These are phyloP conservation scores for Poecilia picta DNA, from an alignment of 2,797 vertebrate species.

Conservation along the genomic window DNA sequence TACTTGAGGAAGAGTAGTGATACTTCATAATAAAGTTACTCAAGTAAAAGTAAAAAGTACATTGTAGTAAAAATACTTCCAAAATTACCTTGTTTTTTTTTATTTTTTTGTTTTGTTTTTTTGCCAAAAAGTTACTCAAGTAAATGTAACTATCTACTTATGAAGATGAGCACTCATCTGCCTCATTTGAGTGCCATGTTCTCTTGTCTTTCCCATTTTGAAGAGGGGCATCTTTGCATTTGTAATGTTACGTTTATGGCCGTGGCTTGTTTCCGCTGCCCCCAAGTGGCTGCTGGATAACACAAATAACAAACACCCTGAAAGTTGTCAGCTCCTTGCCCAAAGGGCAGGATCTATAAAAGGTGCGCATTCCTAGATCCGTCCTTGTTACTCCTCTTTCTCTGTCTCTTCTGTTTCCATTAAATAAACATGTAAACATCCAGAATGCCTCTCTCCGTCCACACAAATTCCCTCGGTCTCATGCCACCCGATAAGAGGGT, in stretches of 20 bases:
- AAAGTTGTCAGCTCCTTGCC: conserved; percentile 3
- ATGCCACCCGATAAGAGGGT: conserved; percentile 31
- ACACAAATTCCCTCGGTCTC: conserved; percentile 17
- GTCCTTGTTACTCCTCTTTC: conserved; percentile 8
- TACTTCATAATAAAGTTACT: too few species aligned
- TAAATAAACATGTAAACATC: conserved; percentile 35
- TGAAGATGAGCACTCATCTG: neutral
- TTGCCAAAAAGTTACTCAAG: too few species aligned
- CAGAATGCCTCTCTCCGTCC: conserved; percentile 8
- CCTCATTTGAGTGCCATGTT: neutral
- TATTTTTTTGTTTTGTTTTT: too few species aligned
- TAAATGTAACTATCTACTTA: neutral
- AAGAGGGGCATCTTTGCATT: neutral
- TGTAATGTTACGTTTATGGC: neutral
- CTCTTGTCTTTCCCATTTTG: neutral
- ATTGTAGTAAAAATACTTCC: too few species aligned
- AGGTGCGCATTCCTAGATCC: conserved; percentile 28
- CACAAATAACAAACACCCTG: neutral
- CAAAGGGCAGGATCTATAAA: conserved; percentile 1
- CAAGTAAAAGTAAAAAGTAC: too few species aligned
- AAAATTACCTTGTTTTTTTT: too few species aligned
- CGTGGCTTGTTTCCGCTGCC: neutral
- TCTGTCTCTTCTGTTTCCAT: conserved; percentile 23
- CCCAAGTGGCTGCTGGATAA: conserved; percentile 5
- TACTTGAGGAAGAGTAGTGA: too few species aligned